Evolutionary conservation across 2,888 invertebrate species (phyloP).

Genomic region (Trichogramma evanescens): DNA sequence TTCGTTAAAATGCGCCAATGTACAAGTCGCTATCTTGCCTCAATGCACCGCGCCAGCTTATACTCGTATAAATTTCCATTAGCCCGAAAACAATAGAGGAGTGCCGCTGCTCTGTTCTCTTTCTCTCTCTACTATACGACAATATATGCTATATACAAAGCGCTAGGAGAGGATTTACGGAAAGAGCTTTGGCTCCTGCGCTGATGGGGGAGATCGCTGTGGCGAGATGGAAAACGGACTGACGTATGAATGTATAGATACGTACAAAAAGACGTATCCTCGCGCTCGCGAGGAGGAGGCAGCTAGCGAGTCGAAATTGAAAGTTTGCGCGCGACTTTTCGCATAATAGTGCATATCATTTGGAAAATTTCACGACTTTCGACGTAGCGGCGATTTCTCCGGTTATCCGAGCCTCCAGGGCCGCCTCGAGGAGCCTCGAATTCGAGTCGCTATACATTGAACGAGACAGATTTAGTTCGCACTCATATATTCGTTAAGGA

Average conservation of each 20-base stretch:
- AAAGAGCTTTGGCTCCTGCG: constrained; percentile 2
- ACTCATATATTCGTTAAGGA: too few species aligned
- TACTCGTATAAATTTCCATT: constrained; percentile 33
- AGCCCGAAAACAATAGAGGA: constrained; percentile 11
- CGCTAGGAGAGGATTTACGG: constrained; percentile 16
- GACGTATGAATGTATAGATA: constrained; percentile 22
- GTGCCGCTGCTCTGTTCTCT: too few species aligned
- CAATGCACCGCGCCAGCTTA: constrained; percentile 23
- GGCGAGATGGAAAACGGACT: constrained; percentile 22
- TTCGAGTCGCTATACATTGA: too few species aligned
- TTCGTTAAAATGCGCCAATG: too few species aligned
- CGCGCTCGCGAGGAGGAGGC: too few species aligned
- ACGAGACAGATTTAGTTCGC: too few species aligned
- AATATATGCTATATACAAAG: too few species aligned
- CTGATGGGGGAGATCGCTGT: constrained; percentile 5
- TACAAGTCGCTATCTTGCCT: constrained; percentile 24
- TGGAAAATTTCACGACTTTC: constrained; percentile 19
- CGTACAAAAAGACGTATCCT: too few species aligned
- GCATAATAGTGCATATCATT: constrained; percentile 20
- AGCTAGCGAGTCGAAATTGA: constrained; percentile 12
- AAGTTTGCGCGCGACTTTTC: constrained; percentile 17
- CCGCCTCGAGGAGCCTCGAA: neutral
- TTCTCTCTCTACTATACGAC: too few species aligned
- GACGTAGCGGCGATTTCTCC: neutral
- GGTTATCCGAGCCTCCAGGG: neutral